A percentile compares a stretch with the other conserved stretches of the same genome.
Evolutionary conservation across 2,797 vertebrate genomes (phyloP).

Genomic region (Pseudocheirus occidentalis): DNA sequence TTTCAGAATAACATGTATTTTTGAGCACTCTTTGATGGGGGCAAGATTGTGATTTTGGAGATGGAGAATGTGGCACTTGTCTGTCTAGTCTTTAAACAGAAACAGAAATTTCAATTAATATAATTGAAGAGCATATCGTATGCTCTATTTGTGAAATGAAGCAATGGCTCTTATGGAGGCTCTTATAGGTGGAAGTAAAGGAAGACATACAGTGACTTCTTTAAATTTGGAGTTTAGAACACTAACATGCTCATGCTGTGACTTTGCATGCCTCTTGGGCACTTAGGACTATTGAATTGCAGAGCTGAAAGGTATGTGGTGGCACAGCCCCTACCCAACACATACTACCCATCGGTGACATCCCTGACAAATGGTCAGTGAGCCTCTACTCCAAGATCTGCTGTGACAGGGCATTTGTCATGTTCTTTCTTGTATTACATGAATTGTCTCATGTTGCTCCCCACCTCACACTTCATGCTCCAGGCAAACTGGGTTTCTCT

Average conservation of each 20-base stretch:
- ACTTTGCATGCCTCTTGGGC: neutral
- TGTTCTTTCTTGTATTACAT: neutral
- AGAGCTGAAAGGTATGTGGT: neutral
- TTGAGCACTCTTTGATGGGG: rapidly evolving
- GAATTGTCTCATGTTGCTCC: neutral
- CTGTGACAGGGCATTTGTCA: neutral
- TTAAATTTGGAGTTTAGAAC: neutral
- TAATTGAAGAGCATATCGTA: neutral
- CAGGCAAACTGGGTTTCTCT: neutral
- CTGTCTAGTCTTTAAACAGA: neutral
- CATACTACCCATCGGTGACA: neutral
- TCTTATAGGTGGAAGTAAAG: neutral
- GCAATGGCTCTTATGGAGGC: neutral
- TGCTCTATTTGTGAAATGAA: neutral
- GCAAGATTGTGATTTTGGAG: neutral
- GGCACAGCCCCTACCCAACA: neutral
- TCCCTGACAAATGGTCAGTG: neutral
- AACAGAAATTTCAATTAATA: neutral
- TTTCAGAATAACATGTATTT: no score
- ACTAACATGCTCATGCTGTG: neutral
- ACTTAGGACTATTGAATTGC: neutral
- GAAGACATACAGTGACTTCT: neutral
- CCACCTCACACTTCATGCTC: neutral
- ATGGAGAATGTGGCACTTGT: neutral
- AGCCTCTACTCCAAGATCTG: neutral